Base-by-base conservation (phyloP, 23 tunicate genomes). In the Botrylloides violaceus region DNA sequence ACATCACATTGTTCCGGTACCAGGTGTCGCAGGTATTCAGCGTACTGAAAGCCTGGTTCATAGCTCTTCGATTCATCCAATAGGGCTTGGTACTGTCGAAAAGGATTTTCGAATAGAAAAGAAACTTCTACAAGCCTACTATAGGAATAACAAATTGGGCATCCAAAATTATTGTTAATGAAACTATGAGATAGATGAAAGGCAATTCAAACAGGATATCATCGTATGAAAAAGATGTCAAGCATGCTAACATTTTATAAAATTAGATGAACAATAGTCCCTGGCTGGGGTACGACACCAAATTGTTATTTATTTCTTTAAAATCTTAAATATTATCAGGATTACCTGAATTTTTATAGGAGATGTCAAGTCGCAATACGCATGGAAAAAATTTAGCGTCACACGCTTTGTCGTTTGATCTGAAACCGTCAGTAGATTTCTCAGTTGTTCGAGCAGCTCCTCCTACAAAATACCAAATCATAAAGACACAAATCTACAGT, bases 1-100 rank as follows among this genome's bases (percentile, higher is more conserved):
- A 27, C 31, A 33, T 24, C 27, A 49, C 28, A 5, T 21, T 83
- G 81, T 24, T 85, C 74, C 29, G 62, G 33, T 2, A 83, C 77
- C 18, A 88, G 72, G 38, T 78, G 89, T 2, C 79, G 64, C 34
- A 88, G 55, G 83, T 73, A 88, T 26, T 88, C 96, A 1, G 84
- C 28, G 64, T 88, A 88, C 63, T 88, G 96, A 66, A 72, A 82
- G 4, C 96, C 96, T 31, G 88, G 88, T 27, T 88, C 88, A 80
- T 88, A 88, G 20, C 72, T 30, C 77, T 73, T 77, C 27, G 96
- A 86, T 26, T 81, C 87, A 28, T 88, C 84, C 34, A 73, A 56
- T 73, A 88, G 80, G 19, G 96, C 96, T 64, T 87, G 86, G 36
- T 49, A 76, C 95, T 87, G 37, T n/a, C n/a, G n/a, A n/a, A n/a